These are phyloP conservation scores for Holcopasites calliopsidis DNA, from an alignment of 1,140 invertebrate genomes.

Conservation along the genomic window DNA sequence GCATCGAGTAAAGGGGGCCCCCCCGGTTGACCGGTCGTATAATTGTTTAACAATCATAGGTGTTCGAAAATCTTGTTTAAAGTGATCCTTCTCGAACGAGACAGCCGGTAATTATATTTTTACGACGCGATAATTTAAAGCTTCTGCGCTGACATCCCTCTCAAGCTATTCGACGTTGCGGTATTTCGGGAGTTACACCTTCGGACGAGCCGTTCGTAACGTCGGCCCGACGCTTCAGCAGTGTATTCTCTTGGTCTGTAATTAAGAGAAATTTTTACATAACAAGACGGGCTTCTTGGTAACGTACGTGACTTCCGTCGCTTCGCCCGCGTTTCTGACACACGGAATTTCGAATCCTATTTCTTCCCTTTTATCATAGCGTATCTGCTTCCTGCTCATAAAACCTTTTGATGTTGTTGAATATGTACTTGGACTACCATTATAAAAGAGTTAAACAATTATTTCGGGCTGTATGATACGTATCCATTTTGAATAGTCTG, in stretches of 20 bases:
- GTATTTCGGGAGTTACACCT: too few species aligned
- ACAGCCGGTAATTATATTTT: background rate
- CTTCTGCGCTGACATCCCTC: too few species aligned
- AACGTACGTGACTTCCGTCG: too few species aligned
- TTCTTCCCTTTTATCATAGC: background rate
- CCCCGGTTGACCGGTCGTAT: background rate
- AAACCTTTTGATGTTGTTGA: background rate
- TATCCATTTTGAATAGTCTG: too few species aligned
- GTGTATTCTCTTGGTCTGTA: background rate
- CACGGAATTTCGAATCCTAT: background rate
- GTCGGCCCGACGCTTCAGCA: too few species aligned
- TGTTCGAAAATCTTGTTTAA: background rate
- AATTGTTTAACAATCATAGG: conserved; percentile 16
- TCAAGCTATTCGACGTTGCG: too few species aligned
- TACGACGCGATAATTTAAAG: background rate
- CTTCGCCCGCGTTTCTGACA: background rate
- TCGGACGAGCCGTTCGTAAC: too few species aligned
- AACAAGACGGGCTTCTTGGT: background rate
- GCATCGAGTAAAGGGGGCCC: conserved; percentile 22
- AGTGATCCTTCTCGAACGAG: too few species aligned
- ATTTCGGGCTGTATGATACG: background rate
- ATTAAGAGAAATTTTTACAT: background rate
- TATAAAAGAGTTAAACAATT: too few species aligned
- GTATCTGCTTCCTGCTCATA: background rate
- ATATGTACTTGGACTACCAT: too few species aligned